Conservation (phyloP, 2,888 invertebrate species). For the Crocallis elinguaria region DNA sequence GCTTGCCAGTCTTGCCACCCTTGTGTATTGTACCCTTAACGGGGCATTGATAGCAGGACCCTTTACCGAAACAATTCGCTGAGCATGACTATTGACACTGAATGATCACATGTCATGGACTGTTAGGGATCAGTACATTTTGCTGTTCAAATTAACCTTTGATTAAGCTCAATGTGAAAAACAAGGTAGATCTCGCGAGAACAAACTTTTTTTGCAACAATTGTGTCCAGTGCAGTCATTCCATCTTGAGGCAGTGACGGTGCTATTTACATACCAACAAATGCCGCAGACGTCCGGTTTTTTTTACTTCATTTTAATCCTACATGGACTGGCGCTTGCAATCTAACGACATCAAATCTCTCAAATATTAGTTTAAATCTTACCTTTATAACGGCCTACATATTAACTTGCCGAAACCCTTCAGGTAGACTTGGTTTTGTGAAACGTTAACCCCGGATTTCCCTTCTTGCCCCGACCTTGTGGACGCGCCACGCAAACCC, state of each 20-base stretch:
- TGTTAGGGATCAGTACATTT: not conserved
- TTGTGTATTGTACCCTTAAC: conserved; percentile 54
- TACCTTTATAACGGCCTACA: too few species aligned
- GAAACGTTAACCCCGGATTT: conserved; percentile 41
- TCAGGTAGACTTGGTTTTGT: conserved; percentile 32
- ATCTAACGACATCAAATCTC: too few species aligned
- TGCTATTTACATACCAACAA: too few species aligned
- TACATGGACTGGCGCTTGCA: too few species aligned
- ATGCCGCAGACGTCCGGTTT: too few species aligned
- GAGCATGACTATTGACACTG: conserved; percentile 17
- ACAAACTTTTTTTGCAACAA: too few species aligned
- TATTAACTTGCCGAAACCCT: conserved; percentile 15
- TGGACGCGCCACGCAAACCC: conserved; percentile 46
- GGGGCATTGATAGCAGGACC: conserved; percentile 42
- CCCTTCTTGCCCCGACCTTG: conserved; percentile 50
- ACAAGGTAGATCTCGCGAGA: too few species aligned
- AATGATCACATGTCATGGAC: conserved; percentile 5
- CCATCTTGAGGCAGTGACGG: too few species aligned
- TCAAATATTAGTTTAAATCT: too few species aligned
- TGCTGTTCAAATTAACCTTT: not conserved
- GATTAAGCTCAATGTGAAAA: not conserved
- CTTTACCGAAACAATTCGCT: conserved; percentile 19
- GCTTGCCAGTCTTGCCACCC: conserved; percentile 64
- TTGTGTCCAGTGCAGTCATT: too few species aligned
- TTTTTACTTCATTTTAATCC: too few species aligned